Percentiles rank a stretch among this genome's conserved stretches.
phyloP scores from a whole-genome alignment of 2,888 invertebrate genomes.

The Ornithoptera priamus region DNA sequence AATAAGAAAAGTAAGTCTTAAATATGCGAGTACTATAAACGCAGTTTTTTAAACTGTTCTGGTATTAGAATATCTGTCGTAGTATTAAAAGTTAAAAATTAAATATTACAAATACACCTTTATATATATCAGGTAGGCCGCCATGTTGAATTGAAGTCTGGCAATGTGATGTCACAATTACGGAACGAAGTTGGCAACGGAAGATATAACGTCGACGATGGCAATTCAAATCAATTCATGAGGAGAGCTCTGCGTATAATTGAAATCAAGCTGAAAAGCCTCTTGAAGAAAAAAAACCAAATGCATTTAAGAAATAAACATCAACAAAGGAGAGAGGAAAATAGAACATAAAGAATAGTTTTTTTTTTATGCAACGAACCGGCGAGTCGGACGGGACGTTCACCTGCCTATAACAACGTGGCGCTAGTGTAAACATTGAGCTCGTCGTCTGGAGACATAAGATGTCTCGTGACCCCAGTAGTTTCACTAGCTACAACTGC shows the following conservation, averaged over 20 bases:
- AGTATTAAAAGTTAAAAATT: background rate
- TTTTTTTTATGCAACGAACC: no score
- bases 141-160: slow-evolving; percentile 6
- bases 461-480: no score
- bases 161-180: slow-evolving; percentile 14
- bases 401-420: no score
- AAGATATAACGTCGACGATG: background rate
- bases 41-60: background rate
- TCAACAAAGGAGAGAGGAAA: background rate
- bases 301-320: background rate
- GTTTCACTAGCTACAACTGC: no score
- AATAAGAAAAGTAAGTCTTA: background rate
- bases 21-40: no score
- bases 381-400: no score
- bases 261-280: slow-evolving; percentile 19
- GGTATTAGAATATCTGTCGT: background rate
- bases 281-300: slow-evolving; percentile 20
- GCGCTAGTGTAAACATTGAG: no score
- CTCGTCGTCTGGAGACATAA: no score
- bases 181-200: slow-evolving; percentile 2
- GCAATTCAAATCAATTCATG: slow-evolving; percentile 1
- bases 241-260: slow-evolving; percentile 17
- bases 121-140: slow-evolving; percentile 15
- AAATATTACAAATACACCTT: background rate
- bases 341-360: background rate